Conservation (phyloP, 2,888 invertebrate genomes). For the Globia sparganii region DNA sequence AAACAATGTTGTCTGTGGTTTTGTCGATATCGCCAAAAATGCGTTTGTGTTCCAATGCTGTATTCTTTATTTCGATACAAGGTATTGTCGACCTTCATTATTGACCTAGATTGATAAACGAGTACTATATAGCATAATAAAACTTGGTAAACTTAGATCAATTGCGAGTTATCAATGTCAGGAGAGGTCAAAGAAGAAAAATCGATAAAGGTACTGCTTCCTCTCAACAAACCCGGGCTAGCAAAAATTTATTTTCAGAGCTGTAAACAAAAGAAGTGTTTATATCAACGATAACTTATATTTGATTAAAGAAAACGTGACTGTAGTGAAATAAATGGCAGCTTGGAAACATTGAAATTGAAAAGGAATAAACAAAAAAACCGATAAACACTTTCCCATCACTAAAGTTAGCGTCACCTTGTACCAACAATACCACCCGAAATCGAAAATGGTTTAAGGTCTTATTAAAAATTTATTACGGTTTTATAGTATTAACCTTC, state of each 20-base stretch:
- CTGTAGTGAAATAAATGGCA: slow-evolving; percentile 26
- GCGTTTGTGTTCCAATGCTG: background rate
- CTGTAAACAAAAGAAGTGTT: background rate
- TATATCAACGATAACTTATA: background rate
- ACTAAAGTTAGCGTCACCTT: slow-evolving; percentile 72
- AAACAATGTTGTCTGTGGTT: slow-evolving; percentile 24
- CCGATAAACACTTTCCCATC: slow-evolving; percentile 51
- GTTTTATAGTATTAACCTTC: background rate
- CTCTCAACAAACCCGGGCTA: background rate
- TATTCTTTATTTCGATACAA: background rate
- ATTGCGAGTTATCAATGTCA: background rate
- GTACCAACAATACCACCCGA: slow-evolving; percentile 71
- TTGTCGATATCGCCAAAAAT: slow-evolving; percentile 30
- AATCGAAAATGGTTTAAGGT: slow-evolving; percentile 20
- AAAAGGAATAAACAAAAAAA: slow-evolving; percentile 11
- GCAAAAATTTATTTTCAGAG: background rate
- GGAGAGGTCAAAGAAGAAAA: slow-evolving; percentile 6
- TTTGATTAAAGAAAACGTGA: slow-evolving; percentile 31
- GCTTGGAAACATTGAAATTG: background rate
- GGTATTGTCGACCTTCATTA: background rate
- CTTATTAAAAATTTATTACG: background rate
- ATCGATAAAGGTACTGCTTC: slow-evolving; percentile 17
- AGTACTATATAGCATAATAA: no score
- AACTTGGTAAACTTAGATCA: background rate
- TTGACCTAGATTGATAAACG: background rate